phyloP scores from a whole-genome alignment of 2,797 vertebrate species.

The Linurgus olivaceus region DNA sequence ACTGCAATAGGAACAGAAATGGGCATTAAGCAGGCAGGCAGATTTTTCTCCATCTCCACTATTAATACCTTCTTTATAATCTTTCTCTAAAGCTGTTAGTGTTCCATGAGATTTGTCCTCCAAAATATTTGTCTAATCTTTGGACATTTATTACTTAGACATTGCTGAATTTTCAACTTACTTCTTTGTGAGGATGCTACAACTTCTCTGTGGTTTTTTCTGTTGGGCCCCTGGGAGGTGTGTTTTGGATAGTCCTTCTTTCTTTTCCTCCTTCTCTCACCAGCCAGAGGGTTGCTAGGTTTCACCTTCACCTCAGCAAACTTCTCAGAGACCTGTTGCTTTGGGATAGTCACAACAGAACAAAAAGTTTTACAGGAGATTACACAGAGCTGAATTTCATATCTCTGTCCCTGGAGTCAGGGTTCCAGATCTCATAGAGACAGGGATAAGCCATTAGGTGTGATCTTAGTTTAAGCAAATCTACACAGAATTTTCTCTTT shows the following conservation, averaged over 20 bases:
- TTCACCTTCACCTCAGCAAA: background rate
- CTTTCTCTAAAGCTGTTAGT: background rate
- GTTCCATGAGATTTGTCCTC: background rate
- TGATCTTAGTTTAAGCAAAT: background rate
- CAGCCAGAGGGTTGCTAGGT: background rate
- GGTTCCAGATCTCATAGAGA: background rate
- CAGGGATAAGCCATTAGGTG: background rate
- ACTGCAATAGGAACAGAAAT: background rate
- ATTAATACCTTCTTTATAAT: background rate
- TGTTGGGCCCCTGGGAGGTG: background rate
- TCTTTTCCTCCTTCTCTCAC: background rate
- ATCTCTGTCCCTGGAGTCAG: background rate
- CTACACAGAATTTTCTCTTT: background rate
- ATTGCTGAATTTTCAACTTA: background rate
- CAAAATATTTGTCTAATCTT: background rate
- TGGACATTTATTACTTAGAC: background rate
- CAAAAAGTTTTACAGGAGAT: background rate
- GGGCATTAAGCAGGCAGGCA: background rate
- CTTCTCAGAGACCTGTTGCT: background rate
- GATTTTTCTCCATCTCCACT: background rate
- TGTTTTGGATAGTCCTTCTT: background rate
- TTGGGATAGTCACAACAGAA: background rate
- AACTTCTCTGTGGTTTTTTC: background rate
- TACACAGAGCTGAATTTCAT: background rate
- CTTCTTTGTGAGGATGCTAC: fast-evolving